phyloP scores from a whole-genome alignment of 2,888 invertebrate species.

The Ormyrus pomaceus region DNA sequence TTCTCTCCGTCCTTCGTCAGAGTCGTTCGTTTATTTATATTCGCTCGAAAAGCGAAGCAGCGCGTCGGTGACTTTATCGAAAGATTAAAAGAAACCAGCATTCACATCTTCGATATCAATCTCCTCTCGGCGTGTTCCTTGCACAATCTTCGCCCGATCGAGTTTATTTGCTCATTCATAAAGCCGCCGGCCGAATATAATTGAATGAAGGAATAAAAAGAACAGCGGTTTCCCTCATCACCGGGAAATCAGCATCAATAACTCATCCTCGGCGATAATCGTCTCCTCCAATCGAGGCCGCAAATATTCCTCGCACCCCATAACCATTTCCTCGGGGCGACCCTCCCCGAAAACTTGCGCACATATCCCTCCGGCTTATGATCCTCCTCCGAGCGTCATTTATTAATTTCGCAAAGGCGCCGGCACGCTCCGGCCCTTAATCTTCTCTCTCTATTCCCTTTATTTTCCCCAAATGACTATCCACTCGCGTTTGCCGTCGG shows the following conservation, averaged over 20 bases:
- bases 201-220: too few species aligned
- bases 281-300: conserved; percentile 30
- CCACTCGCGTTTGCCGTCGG: not conserved
- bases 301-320: conserved; percentile 47
- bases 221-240: not conserved
- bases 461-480: conserved; percentile 10
- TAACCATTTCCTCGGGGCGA: conserved; percentile 30
- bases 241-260: conserved; percentile 19
- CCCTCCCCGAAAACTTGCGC: not conserved
- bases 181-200: not conserved
- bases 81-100: too few species aligned
- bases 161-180: not conserved
- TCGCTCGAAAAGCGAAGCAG: too few species aligned
- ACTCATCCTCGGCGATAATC: conserved; percentile 45
- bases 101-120: too few species aligned
- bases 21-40: not conserved
- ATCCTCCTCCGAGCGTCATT: conserved; percentile 14
- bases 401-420: conserved; percentile 47
- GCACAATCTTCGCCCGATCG: not conserved
- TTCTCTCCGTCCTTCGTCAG: not conserved
- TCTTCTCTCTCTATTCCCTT: not conserved
- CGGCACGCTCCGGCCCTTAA: not conserved
- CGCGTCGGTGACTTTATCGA: too few species aligned
- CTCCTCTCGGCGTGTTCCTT: too few species aligned
- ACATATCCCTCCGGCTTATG: not conserved